A percentile compares a stretch with the other conserved stretches of the same genome.
Evolutionary conservation across 2,888 invertebrate species (phyloP).

Genomic region (Sminthurinus aureus): DNA sequence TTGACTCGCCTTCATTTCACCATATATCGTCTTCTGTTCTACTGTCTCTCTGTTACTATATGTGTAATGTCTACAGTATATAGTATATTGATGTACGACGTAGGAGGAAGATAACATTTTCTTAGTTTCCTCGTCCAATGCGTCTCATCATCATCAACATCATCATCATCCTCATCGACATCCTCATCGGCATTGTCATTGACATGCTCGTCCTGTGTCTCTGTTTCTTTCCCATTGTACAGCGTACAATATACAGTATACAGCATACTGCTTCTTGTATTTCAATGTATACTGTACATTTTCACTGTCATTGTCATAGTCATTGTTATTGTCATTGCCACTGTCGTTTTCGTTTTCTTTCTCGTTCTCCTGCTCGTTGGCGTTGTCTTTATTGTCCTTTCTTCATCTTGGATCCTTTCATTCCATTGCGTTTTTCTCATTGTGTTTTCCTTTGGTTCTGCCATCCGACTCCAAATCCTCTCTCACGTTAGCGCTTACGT

Average conservation of each 20-base stretch:
- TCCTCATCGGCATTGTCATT: background rate
- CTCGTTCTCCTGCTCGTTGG: background rate
- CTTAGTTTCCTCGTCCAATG: slow-evolving; percentile 24
- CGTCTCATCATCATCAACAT: slow-evolving; percentile 37
- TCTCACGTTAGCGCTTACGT: background rate
- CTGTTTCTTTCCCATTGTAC: background rate
- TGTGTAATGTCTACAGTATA: no score
- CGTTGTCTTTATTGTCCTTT: background rate
- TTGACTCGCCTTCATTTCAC: slow-evolving; percentile 17
- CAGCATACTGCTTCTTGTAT: background rate
- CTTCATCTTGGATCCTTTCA: no score
- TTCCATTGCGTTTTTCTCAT: background rate
- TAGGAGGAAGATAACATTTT: slow-evolving; percentile 29
- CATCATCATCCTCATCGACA: background rate
- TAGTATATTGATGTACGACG: no score
- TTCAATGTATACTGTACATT: background rate
- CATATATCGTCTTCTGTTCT: background rate
- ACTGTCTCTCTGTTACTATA: no score
- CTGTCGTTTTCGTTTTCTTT: no score
- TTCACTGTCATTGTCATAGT: background rate
- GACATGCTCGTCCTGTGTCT: background rate
- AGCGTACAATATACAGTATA: background rate
- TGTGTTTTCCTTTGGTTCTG: background rate
- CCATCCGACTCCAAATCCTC: background rate
- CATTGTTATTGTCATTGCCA: no score